Evolutionary conservation across 2,888 invertebrate species (phyloP), one percentile per base, ranked within the genome.

Genomic region (Drosophila imparisetae): DNA sequence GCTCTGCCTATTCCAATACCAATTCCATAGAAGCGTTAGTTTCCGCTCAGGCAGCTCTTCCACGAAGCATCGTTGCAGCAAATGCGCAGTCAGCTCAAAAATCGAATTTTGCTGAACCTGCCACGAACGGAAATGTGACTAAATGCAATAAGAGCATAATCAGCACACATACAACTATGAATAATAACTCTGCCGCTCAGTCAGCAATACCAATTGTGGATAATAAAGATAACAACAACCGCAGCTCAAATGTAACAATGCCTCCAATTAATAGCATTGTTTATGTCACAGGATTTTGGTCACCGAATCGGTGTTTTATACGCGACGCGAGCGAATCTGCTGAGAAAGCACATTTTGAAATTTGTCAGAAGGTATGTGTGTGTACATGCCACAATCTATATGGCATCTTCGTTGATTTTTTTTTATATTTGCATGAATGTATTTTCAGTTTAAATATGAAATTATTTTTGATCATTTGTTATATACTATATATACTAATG

Each of bases 231-330:
- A 38, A 38, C 18, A 34, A 15, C 10, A 42, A 21, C 10, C 32
- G 18, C 42, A 27, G 18, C 30, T 57, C 53, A 10, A 49, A 40
- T 21, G 52, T 50, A 4, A 11, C n/a, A 0, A 42, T 68, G 65
- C 83, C 83, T 10, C 10, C 24, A 7, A 75, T n/a, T 45, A 58
- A 71, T 4, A 72, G 63, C n/a, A 6, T 55, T 27, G 72, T 83
- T 11, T 65, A 34, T 38, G 18, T 87, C 1, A 57, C 30, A 0
- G 66, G 66, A 15, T 86, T 83, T 48, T 15, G 29, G 4, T 75
- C 72, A 0, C 8, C 75, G 2, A 81, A 87, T 65, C 64, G 67
- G 21, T 87, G 85, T 29, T 62, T 61, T 27, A 21, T 87, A 0
- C 82, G 82, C 11, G 68, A 68, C 10, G 69, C 66, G 15, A 72